Percentiles rank a stretch among this genome's conserved stretches.
These are phyloP conservation scores for Helarctos malayanus DNA, from an alignment of 2,797 vertebrate genomes.

Conservation along the genomic window DNA sequence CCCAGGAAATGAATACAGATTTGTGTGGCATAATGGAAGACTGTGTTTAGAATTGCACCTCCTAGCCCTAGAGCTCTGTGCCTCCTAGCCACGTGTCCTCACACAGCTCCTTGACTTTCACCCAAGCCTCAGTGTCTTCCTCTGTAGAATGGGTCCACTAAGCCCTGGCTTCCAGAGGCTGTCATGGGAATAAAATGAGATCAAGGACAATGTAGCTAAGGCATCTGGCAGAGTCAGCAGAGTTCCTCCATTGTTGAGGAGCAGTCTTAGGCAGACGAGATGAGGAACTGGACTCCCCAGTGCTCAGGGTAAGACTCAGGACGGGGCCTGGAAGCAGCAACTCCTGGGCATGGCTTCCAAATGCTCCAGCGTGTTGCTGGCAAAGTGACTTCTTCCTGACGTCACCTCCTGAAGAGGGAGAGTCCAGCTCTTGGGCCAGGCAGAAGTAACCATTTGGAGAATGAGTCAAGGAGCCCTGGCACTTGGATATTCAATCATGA, in stretches of 20 bases:
- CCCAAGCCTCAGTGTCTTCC: neutral
- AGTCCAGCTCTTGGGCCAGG: constrained; percentile 62
- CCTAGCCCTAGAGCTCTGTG: neutral
- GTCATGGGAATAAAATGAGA: neutral
- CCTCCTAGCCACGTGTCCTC: neutral
- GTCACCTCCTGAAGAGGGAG: constrained; percentile 71
- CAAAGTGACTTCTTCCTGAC: constrained; percentile 43
- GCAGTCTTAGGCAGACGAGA: neutral
- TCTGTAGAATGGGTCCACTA: neutral
- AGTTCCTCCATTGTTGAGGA: neutral
- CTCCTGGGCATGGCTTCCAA: neutral
- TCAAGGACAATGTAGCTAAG: neutral
- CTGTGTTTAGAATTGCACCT: neutral
- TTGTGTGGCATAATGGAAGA: neutral
- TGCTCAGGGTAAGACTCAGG: neutral
- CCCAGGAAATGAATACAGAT: neutral
- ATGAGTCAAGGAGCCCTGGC: constrained; percentile 77
- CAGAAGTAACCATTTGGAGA: constrained; percentile 66
- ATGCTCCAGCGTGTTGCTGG: neutral
- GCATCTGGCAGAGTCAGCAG: neutral
- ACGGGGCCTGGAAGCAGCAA: neutral
- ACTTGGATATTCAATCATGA: constrained; percentile 56
- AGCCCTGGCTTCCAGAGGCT: neutral
- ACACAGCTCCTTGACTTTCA: neutral
- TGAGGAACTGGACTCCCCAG: neutral